Evolutionary conservation across 2,888 invertebrate species (phyloP).

Genomic region (Scaptomyza parva): DNA sequence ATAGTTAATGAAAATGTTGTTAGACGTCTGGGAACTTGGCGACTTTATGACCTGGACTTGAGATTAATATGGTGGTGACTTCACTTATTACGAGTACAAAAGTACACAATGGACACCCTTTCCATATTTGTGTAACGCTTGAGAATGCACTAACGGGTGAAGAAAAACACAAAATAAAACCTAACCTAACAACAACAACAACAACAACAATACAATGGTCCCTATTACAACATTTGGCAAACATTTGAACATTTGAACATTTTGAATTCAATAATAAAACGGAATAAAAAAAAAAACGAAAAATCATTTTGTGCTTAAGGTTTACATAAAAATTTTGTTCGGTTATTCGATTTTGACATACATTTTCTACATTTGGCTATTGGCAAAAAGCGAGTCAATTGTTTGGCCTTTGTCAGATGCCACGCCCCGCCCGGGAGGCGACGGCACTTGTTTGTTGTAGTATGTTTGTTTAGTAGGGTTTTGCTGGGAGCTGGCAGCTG

Average conservation of each 20-base stretch:
- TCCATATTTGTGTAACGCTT: slow-evolving; percentile 14
- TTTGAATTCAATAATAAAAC: slow-evolving; percentile 19
- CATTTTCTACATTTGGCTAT: slow-evolving; percentile 50
- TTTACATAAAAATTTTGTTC: slow-evolving; percentile 43
- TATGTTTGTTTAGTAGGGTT: not conserved
- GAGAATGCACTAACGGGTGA: slow-evolving; percentile 25
- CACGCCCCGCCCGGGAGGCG: slow-evolving; percentile 19
- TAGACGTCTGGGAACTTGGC: not conserved
- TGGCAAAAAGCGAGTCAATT: slow-evolving; percentile 60
- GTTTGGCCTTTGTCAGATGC: slow-evolving; percentile 44
- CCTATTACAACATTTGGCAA: slow-evolving; percentile 65
- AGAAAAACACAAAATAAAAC: slow-evolving; percentile 1
- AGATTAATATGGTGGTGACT: slow-evolving; percentile 5
- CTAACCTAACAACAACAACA: no score
- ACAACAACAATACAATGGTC: slow-evolving; percentile 27
- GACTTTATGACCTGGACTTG: slow-evolving; percentile 7
- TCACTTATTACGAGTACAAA: not conserved
- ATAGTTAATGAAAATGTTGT: not conserved
- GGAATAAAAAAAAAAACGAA: slow-evolving; percentile 5
- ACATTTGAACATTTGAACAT: slow-evolving; percentile 47
- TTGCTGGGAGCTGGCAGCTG: not conserved
- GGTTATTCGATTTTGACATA: slow-evolving; percentile 54
- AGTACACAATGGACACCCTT: slow-evolving; percentile 11
- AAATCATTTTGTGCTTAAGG: slow-evolving; percentile 31
- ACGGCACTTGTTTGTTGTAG: slow-evolving; percentile 13